phyloP scores from a whole-genome alignment of 2,797 vertebrate species.

The Lepilemur septentrionalis region DNA sequence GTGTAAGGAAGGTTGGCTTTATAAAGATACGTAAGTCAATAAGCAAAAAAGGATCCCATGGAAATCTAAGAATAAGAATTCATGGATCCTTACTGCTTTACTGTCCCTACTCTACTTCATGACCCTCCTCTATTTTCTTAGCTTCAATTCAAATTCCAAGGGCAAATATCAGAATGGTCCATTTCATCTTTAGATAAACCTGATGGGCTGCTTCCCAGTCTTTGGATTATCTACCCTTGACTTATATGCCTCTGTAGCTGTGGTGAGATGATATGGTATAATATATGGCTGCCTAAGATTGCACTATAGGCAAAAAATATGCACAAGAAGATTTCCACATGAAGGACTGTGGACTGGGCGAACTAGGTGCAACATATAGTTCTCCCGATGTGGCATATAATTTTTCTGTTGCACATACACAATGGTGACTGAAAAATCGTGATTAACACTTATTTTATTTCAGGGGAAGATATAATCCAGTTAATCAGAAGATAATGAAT shows the following conservation, averaged over 20 bases:
- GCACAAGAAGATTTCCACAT: neutral
- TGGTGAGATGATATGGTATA: neutral
- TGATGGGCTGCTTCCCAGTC: too few relatives aligned
- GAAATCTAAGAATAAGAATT: neutral
- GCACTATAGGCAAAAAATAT: neutral
- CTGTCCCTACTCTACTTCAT: neutral
- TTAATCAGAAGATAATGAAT: constrained; percentile 76
- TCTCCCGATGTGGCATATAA: neutral
- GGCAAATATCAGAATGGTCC: neutral
- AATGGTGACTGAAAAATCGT: constrained; percentile 43
- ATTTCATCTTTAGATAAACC: neutral
- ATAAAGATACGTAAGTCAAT: neutral
- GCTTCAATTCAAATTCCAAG: neutral
- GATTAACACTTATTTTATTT: constrained; percentile 76
- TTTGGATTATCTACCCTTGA: neutral
- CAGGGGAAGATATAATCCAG: constrained; percentile 78
- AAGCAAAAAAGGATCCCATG: neutral
- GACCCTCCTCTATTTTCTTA: neutral
- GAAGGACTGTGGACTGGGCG: neutral
- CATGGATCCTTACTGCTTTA: neutral
- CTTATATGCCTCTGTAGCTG: neutral
- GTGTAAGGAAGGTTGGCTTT: neutral
- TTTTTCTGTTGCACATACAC: constrained; percentile 14
- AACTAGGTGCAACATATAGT: constrained; percentile 2
- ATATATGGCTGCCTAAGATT: neutral